Evolutionary conservation across 2,797 vertebrate genomes (phyloP), one percentile per base, ranked within the genome.

Genomic region (Sebastes miniatus): DNA sequence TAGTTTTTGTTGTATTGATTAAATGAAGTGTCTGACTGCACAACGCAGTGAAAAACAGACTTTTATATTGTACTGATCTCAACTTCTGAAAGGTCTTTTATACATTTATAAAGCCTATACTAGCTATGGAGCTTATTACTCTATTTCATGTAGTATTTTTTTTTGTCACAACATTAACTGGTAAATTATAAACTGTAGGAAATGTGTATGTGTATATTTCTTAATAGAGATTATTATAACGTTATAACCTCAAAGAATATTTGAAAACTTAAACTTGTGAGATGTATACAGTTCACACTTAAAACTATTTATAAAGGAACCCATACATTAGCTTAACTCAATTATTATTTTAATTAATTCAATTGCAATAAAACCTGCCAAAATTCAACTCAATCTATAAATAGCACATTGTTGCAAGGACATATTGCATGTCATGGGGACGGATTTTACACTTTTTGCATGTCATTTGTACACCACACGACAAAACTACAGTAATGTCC

Each of bases 201-300:
- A 43, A 43, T 43, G 14, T 43, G 39, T 57, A 43, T 43, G 34
- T 57, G 34, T 57, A 25, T 22, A 27, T 77, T 52, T 34, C 25
- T 67, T 59, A 52, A 61, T 11, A 71, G 56, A 77, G 32, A 77
- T 24, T 29, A 56, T 66, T 76, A 56, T 64, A 24, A 69, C 27
- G n/a, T 68, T 47, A n/a, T 34, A 77, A 47, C 56, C 27, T 75
- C 67, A 39, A 73, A 72, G 74, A 47, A 77, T 24, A 20, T 39
- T 61, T 83, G 32, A 56, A 63, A 66, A 58, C 69, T 39, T 63
- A 68, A 12, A 50, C 9, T 25, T 50, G 3, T 54, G 13, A 29
- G 31, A 54, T 25, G 22, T 24, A 20, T 16, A 72, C 20, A 34
- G 11, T 8, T 54, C 6, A n/a, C 22, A 47, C 22, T 59, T 75